Conservation (phyloP, 2,888 invertebrate species). For the Thymelicus acteon region DNA sequence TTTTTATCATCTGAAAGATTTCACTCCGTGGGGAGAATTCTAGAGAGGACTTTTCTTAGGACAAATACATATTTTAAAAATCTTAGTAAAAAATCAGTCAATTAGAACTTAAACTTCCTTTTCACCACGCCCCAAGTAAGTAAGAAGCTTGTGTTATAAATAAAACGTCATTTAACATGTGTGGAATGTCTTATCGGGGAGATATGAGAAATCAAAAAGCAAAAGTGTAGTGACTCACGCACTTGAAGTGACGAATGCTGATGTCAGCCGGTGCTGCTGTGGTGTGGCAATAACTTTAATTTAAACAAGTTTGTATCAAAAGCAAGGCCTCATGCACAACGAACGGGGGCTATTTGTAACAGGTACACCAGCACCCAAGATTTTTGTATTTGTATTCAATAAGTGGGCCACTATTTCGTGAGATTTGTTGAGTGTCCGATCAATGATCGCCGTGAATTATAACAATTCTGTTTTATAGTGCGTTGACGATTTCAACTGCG, state of each 20-base stretch:
- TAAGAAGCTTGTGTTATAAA: neutral
- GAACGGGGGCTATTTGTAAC: neutral
- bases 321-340: neutral
- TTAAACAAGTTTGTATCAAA: neutral
- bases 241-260: slow-evolving; percentile 7
- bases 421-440: too few species aligned
- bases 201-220: slow-evolving; percentile 16
- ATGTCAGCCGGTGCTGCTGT: neutral
- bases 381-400: neutral
- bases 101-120: neutral
- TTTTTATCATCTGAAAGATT: too few species aligned
- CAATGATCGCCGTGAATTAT: too few species aligned
- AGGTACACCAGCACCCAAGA: neutral
- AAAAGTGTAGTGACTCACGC: slow-evolving; percentile 9
- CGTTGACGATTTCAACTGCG: too few species aligned
- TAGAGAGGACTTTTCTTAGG: too few species aligned
- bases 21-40: too few species aligned
- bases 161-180: slow-evolving; percentile 10
- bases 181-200: slow-evolving; percentile 12
- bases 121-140: neutral
- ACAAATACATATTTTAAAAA: too few species aligned
- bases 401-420: too few species aligned
- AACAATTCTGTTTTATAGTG: too few species aligned
- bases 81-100: too few species aligned
- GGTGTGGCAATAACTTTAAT: neutral